Base-by-base conservation (phyloP, 2,113 vertebrate species). In the Propithecus coquereli region DNA sequence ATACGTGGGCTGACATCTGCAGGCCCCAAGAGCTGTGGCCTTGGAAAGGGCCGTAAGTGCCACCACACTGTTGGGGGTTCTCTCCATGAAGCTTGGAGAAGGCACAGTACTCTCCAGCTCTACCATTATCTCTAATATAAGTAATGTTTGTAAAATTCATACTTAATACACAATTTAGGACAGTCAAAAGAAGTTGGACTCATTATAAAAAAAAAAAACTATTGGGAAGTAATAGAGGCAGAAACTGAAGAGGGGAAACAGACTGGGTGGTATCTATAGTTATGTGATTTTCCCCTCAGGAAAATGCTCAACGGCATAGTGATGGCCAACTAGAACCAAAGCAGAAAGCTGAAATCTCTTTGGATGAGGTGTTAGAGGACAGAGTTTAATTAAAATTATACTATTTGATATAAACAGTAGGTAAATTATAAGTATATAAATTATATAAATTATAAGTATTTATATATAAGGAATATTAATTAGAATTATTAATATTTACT, bases 21-120 rank as follows among this genome's bases (percentile, higher is more conserved):
- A 0, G 99, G 99, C 94, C 99, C 99, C 96, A 99, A 99, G 99
- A 99, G 99, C 94, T 99, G 99, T 0, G 99, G 99, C 25, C 99
- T 99, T 54, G 99, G 99, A 97, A 99, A 99, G 98, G 99, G 99
- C 97, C 99, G 99, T 99, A 99, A 99, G 94, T 99, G 99, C 99
- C 99, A 99, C 97, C 99, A 99, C 97, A 99, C 99, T 93, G 99
- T 99, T 6, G 99, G 99, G 54, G 99, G 99, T 23, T 99, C 99
- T 0, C 99, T 99, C 30, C 99, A 98, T 0, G 99, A 99, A 0
- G 99, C 99, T 96, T 99, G 99, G 99, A 99, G 99, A 95, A 98
- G 99, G 92, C 99, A 99, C 99, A 99, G 99, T 96, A 99, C 99
- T 97, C 99, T 99, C 98, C 99, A 99, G 98, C 99, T 99, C 95